These are phyloP conservation scores for Gonioctena quinquepunctata DNA, from an alignment of 1,140 invertebrate genomes.

Conservation along the genomic window DNA sequence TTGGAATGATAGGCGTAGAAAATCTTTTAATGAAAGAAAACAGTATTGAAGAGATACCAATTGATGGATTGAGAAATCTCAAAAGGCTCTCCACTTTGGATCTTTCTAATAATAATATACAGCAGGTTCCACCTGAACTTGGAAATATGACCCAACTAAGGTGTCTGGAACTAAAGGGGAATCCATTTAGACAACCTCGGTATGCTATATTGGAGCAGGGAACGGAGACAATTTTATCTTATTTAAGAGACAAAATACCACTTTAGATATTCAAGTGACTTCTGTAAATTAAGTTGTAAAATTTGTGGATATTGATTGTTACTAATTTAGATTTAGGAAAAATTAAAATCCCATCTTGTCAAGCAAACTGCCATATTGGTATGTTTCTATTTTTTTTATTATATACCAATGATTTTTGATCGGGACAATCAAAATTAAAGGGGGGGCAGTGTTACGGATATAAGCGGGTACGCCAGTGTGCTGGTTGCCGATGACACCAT, in stretches of 20 bases:
- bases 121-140: slow-evolving; percentile 76
- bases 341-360: too few species aligned
- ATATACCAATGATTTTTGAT: too few species aligned
- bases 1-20: slow-evolving; percentile 75
- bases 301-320: neutral
- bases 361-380: too few species aligned
- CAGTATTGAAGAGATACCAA: slow-evolving; percentile 72
- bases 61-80: slow-evolving; percentile 66
- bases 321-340: neutral
- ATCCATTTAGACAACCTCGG: slow-evolving; percentile 83
- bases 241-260: slow-evolving; percentile 81
- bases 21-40: slow-evolving; percentile 81
- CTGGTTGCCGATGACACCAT: too few species aligned
- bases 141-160: slow-evolving; percentile 82
- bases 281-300: neutral
- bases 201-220: slow-evolving; percentile 86
- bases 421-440: too few species aligned
- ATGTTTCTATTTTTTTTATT: too few species aligned
- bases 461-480: too few species aligned
- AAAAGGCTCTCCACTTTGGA: slow-evolving; percentile 74
- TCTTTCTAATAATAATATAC: slow-evolving; percentile 83
- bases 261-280: neutral
- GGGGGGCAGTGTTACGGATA: too few species aligned
- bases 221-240: slow-evolving; percentile 79
- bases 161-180: slow-evolving; percentile 76